Evolutionary conservation across 2,888 invertebrate species (phyloP).

Genomic region (Limnephilus marmoratus): DNA sequence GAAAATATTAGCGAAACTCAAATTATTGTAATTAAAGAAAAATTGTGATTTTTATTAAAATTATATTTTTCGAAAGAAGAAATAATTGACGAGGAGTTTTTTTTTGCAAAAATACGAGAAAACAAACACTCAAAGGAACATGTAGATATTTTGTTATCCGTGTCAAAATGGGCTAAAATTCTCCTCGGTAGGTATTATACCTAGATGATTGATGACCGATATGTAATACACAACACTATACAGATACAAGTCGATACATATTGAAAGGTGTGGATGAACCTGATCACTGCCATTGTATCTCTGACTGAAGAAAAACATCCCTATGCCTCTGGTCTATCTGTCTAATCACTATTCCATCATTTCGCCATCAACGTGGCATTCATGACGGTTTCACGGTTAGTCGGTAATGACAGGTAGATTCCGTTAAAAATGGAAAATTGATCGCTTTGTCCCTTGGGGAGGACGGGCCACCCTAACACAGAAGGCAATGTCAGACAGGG

Average conservation of each 20-base stretch:
- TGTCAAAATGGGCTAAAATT: slow-evolving; percentile 18
- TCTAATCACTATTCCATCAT: background rate
- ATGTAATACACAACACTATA: slow-evolving; percentile 2
- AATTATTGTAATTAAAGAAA: too few relatives aligned
- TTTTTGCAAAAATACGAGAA: background rate
- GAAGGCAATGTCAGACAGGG: background rate
- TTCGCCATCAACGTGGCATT: slow-evolving; percentile 3
- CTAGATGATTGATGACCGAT: slow-evolving; percentile 58
- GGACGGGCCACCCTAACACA: slow-evolving; percentile 40
- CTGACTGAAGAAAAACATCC: slow-evolving; percentile 16
- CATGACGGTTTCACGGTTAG: slow-evolving; percentile 18
- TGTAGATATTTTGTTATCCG: slow-evolving; percentile 48
- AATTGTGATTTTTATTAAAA: too few relatives aligned
- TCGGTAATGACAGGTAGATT: slow-evolving; percentile 56
- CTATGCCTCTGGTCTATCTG: background rate
- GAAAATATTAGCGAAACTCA: too few relatives aligned
- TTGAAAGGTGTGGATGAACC: slow-evolving; percentile 55
- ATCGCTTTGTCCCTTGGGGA: slow-evolving; percentile 60
- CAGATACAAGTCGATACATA: slow-evolving; percentile 23
- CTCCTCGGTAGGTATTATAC: background rate
- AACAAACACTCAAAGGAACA: slow-evolving; percentile 11
- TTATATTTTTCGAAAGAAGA: background rate
- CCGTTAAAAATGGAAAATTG: slow-evolving; percentile 59
- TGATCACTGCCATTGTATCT: slow-evolving; percentile 47
- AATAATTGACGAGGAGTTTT: background rate